A percentile compares a stretch with the other conserved stretches of the same genome.
These are phyloP conservation scores for Drosophila lowei DNA, from an alignment of 1,140 invertebrate species.

Conservation along the genomic window DNA sequence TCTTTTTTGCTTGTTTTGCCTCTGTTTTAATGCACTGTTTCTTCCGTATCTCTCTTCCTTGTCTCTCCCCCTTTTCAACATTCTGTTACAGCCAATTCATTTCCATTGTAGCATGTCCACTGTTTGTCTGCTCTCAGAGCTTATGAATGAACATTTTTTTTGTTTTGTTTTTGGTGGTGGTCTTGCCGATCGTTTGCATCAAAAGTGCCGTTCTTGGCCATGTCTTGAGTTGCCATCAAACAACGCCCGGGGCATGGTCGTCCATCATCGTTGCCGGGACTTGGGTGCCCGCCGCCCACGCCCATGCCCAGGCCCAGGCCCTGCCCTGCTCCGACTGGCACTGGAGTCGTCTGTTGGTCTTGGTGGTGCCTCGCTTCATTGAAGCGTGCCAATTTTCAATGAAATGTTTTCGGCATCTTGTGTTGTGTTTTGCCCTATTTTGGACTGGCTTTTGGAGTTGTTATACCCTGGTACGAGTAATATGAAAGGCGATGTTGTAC, in stretches of 20 bases:
- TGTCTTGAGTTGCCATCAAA: slow-evolving; percentile 33
- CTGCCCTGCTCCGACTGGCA: not conserved
- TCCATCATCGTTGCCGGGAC: slow-evolving; percentile 58
- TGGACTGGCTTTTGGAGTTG: slow-evolving; percentile 2
- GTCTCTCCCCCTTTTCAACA: slow-evolving; percentile 12
- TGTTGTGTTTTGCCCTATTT: slow-evolving; percentile 43
- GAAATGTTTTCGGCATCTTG: slow-evolving; percentile 73
- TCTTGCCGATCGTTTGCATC: slow-evolving; percentile 34
- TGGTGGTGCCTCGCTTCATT: slow-evolving; percentile 59
- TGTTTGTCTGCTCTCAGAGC: slow-evolving; percentile 31
- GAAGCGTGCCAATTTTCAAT: slow-evolving; percentile 79
- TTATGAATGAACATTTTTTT: slow-evolving; percentile 67
- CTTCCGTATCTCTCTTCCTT: slow-evolving; percentile 1
- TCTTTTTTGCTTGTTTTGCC: not conserved
- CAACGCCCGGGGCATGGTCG: slow-evolving; percentile 48
- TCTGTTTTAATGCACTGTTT: slow-evolving; percentile 10
- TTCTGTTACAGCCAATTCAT: slow-evolving; percentile 61
- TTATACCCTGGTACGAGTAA: too few species aligned
- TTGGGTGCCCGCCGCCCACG: slow-evolving; percentile 46
- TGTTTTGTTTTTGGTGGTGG: not conserved
- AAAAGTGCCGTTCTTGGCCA: slow-evolving; percentile 61
- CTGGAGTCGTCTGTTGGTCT: slow-evolving; percentile 17
- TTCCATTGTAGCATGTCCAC: slow-evolving; percentile 66
- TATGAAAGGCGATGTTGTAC: too few species aligned
- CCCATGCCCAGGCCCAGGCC: slow-evolving; percentile 26